phyloP scores from a whole-genome alignment of 2,888 invertebrate genomes.

The Lysandra coridon region DNA sequence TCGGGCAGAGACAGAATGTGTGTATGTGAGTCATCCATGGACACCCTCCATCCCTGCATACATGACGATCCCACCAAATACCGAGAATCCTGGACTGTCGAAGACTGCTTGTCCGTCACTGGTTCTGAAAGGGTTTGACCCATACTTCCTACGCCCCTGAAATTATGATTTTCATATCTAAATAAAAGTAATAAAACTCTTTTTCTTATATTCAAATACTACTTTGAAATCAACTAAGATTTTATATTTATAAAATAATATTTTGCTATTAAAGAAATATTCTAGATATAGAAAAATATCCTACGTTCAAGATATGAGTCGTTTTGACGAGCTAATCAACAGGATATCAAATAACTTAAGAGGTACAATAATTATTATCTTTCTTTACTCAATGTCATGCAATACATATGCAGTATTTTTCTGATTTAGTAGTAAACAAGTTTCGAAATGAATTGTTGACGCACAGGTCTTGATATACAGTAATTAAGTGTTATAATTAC shows the following conservation, averaged over 20 bases:
- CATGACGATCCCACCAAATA: conserved; percentile 95
- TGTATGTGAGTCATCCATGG: conserved; percentile 99
- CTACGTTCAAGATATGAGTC: not conserved
- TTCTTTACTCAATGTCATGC: not conserved
- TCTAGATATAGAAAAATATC: not conserved
- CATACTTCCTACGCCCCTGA: conserved; percentile 81
- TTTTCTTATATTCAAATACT: too few relatives aligned
- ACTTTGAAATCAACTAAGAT: too few relatives aligned
- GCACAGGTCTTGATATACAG: not conserved
- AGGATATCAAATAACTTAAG: not conserved
- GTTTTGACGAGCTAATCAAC: not conserved
- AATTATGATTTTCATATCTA: not conserved
- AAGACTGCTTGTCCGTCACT: conserved; percentile 92
- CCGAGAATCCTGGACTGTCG: conserved; percentile 87
- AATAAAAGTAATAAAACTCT: not conserved
- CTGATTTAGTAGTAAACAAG: not conserved
- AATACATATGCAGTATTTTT: not conserved
- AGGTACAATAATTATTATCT: not conserved
- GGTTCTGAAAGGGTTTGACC: conserved; percentile 99
- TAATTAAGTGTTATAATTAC: not conserved
- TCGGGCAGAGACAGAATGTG: conserved; percentile 95
- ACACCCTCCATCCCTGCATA: conserved; percentile 99
- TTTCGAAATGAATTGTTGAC: not conserved
- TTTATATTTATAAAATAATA: too few relatives aligned
- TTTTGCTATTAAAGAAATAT: too few relatives aligned